These are phyloP conservation scores for Salmo trutta DNA, from an alignment of 2,797 vertebrate species.

Conservation along the genomic window DNA sequence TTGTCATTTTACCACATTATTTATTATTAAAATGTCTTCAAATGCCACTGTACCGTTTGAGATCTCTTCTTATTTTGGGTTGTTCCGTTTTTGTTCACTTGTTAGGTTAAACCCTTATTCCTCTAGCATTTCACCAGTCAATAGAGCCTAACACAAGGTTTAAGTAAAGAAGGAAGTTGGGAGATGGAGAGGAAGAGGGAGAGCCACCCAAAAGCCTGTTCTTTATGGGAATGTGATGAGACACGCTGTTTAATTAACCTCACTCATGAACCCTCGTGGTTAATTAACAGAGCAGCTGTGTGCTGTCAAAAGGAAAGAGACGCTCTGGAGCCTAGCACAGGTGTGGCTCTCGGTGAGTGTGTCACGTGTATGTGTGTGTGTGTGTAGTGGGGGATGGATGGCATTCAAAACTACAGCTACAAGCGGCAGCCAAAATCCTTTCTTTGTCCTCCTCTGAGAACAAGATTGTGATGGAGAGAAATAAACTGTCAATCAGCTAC, in stretches of 20 bases:
- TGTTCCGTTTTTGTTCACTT: neutral
- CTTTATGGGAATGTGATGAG: constrained; percentile 44
- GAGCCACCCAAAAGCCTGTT: neutral
- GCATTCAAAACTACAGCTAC: neutral
- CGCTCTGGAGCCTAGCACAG: constrained; percentile 36
- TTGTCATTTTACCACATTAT: constrained; percentile 86
- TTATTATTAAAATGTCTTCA: constrained; percentile 87
- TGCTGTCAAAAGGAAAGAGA: constrained; percentile 36
- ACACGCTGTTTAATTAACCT: constrained; percentile 69
- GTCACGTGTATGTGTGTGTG: neutral
- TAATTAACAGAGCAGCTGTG: constrained; percentile 56
- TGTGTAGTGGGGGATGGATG: neutral
- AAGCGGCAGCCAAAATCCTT: neutral
- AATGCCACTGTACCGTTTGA: constrained; percentile 58
- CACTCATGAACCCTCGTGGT: constrained; percentile 49
- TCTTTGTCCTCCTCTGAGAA: constrained; percentile 1
- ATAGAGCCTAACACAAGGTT: neutral
- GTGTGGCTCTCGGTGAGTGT: constrained; percentile 31
- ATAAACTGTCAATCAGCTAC: neutral
- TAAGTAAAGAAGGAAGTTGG: neutral
- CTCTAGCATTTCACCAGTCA: neutral
- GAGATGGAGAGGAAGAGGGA: constrained; percentile 12
- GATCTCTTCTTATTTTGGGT: constrained; percentile 2
- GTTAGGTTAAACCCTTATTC: neutral
- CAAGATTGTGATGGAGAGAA: constrained; percentile 6